Conservation (phyloP, 1,140 invertebrate species). For the Magallana angulata region DNA sequence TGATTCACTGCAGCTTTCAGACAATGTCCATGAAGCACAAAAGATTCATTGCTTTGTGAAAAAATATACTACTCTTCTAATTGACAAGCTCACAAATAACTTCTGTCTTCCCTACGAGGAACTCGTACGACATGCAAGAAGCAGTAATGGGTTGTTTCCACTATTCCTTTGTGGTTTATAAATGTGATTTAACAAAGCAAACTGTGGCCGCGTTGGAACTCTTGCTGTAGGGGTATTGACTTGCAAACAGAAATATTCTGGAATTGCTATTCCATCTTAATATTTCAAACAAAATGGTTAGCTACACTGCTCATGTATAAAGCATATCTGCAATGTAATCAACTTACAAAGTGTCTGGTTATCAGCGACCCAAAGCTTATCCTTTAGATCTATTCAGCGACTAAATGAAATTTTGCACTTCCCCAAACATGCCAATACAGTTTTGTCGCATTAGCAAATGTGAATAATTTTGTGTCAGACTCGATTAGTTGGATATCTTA, state of each 20-base stretch:
- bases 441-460: neutral
- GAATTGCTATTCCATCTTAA: neutral
- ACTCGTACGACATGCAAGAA: neutral
- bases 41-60: neutral
- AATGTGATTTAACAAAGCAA: constrained; percentile 27
- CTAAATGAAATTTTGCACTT: neutral
- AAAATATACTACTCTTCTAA: neutral
- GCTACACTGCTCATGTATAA: neutral
- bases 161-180: neutral
- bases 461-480: neutral
- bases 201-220: neutral
- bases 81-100: neutral
- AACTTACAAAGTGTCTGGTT: neutral
- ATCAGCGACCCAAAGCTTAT: neutral
- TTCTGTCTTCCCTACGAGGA: neutral
- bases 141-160: neutral
- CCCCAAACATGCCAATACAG: neutral
- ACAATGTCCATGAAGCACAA: neutral
- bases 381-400: neutral
- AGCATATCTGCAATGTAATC: neutral
- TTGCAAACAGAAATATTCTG: constrained; percentile 1
- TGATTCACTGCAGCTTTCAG: no score
- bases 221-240: neutral
- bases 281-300: constrained; percentile 15
- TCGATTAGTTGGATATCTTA: no score